These are phyloP conservation scores for Myodes glareolus DNA, from an alignment of 2,113 vertebrate genomes.

Conservation along the genomic window DNA sequence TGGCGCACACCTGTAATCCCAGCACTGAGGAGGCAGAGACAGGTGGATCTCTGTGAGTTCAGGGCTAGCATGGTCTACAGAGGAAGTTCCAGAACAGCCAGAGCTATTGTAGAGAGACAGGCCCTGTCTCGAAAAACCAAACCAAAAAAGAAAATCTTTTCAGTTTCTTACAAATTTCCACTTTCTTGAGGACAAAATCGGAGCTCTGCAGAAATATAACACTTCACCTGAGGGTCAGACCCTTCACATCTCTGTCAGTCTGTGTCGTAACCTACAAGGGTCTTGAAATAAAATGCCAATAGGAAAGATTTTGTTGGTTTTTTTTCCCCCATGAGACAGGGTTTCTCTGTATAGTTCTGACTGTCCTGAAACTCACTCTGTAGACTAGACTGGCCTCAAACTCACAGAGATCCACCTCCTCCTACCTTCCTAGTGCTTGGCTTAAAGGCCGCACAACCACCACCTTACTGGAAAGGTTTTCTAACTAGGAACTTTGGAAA, in stretches of 20 bases:
- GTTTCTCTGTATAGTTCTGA: no score
- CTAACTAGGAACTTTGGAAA: no score
- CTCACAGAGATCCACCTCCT: no score
- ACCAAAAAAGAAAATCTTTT: no score
- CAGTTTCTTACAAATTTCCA: conserved; percentile 30
- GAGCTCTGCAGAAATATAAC: neutral
- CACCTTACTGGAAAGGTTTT: no score
- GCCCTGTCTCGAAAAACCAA: neutral
- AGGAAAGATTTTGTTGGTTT: neutral
- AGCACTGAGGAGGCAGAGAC: neutral
- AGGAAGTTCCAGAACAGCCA: neutral
- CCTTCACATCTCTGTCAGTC: neutral
- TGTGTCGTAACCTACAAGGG: neutral
- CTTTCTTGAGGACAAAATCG: conserved; percentile 13
- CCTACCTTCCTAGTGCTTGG: no score
- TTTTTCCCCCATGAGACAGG: no score
- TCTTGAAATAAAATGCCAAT: conserved; percentile 26
- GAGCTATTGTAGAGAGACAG: neutral
- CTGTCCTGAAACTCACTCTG: no score
- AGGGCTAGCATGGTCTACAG: no score
- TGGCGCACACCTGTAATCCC: neutral
- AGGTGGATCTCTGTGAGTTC: neutral
- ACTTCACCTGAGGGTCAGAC: neutral
- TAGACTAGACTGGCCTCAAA: no score
- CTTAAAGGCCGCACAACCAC: no score